These are phyloP conservation scores for Telmatochromis brachygnathus DNA, from an alignment of 2,113 vertebrate species.

Conservation along the genomic window DNA sequence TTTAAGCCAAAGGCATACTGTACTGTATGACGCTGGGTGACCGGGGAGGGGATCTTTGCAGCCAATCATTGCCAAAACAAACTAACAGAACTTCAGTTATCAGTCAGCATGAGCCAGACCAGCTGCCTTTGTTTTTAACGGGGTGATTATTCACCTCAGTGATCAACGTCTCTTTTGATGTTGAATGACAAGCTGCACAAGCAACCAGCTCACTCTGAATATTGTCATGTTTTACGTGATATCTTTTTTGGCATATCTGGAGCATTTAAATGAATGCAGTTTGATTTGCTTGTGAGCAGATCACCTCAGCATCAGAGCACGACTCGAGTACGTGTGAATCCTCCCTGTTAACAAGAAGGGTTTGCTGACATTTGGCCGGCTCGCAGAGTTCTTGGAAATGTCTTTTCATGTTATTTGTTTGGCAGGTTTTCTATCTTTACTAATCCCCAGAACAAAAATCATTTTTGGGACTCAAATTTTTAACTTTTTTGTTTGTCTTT, in stretches of 20 bases:
- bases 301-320: neutral
- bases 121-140: neutral
- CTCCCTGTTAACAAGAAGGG: neutral
- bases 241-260: neutral
- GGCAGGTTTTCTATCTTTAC: neutral
- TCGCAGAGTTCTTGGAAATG: neutral
- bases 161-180: neutral
- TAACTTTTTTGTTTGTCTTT: neutral
- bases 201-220: neutral
- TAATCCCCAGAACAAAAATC: rapidly evolving
- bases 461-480: neutral
- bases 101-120: neutral
- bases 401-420: rapidly evolving
- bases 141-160: neutral
- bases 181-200: neutral
- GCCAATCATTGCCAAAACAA: neutral
- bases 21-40: rapidly evolving
- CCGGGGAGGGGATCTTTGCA: neutral
- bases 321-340: too few species aligned
- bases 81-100: neutral
- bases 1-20: rapidly evolving
- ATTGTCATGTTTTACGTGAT: neutral
- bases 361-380: neutral
- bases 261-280: neutral
- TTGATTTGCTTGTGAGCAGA: neutral